Evolutionary conservation across 2,888 invertebrate genomes (phyloP).

Genomic region (Hedychridium roseum): DNA sequence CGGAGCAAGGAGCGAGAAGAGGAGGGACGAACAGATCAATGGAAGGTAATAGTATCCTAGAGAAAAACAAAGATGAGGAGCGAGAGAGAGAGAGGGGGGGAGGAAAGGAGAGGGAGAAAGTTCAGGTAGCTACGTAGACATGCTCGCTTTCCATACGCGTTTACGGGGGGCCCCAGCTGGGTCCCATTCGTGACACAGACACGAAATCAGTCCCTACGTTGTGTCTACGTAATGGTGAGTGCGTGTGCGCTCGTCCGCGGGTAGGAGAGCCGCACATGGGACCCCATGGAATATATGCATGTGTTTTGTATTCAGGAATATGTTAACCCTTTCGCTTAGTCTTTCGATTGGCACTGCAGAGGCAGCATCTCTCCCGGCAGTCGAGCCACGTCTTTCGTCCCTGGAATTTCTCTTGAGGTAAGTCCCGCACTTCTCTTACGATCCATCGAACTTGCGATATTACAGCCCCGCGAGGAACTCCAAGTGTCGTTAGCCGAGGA

Average conservation of each 20-base stretch:
- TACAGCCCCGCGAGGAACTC: no score
- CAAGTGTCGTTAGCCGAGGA: no score
- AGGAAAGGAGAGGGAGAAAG: slow-evolving; percentile 6
- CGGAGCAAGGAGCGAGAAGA: no score
- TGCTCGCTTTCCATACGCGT: slow-evolving; percentile 43
- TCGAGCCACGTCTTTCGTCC: slow-evolving; percentile 9
- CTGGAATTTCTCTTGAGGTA: slow-evolving; percentile 10
- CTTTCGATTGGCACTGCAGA: slow-evolving; percentile 58
- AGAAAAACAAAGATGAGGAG: no score
- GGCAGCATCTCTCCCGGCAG: slow-evolving; percentile 53
- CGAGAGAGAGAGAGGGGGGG: no score
- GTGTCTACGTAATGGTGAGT: slow-evolving; percentile 1
- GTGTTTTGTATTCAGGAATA: slow-evolving; percentile 60
- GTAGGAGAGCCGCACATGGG: slow-evolving; percentile 43
- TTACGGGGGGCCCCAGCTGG: slow-evolving; percentile 57
- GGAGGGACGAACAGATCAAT: no score
- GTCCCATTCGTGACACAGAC: slow-evolving; percentile 32
- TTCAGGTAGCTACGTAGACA: slow-evolving; percentile 47
- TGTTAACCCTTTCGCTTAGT: slow-evolving; percentile 63
- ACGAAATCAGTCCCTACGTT: not conserved
- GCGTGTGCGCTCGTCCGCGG: slow-evolving; percentile 25
- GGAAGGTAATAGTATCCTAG: no score
- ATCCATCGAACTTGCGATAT: no score
- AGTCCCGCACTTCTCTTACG: slow-evolving; percentile 3
- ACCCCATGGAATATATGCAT: slow-evolving; percentile 56